Base-by-base conservation (phyloP, 30 jellyfish, hydroid and myxozoan species). In the Sanderia malayensis region DNA sequence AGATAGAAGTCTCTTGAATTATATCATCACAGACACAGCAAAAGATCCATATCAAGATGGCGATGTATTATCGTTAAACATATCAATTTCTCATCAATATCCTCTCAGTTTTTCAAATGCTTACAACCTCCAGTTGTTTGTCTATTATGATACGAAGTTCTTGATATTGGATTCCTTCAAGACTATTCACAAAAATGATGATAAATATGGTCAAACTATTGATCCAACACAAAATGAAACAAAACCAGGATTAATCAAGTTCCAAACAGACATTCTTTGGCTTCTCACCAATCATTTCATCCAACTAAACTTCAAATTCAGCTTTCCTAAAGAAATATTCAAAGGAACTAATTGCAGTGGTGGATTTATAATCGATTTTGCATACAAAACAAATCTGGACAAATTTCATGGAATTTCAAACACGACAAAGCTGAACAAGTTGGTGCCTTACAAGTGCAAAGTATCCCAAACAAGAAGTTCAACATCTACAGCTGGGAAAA, bases 41-140 rank as follows among this genome's bases (percentile, higher is more conserved):
- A 28, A 61, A 45, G 6, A 25, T 1, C 25, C 6, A 19, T 23
- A 57, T 24, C 11, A 20, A 26, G 2, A 15, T 27, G 89, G 89
- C 4, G 89, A 78, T 32, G 52, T 21, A 44, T 31, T 78, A 0
- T 68, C 29, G 8, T 31, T 78, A 28, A 53, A 78, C 33, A 11
- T 28, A 2, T 44, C 89, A 15, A 31, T 65, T 21, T 1, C 61
- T 6, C 89, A 70, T 23, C 65, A 74, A 82, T 21, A 13, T 6
- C 31, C 24, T 28, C 44, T 65, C 25, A 53, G 89, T 37, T 23
- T 46, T 41, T 64, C 89, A 11, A 78, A 78, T 78, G 89, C 89
- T 19, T 78, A 61, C 30, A 46, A 78, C 4, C 60, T 78, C 21
- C 70, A 52, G 22, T n/a, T 37, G 37, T 52, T 46, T 28, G 70